Percentiles rank a stretch among this genome's conserved stretches.
phyloP scores from a whole-genome alignment of 2,113 vertebrate genomes.

The Felis catus region DNA sequence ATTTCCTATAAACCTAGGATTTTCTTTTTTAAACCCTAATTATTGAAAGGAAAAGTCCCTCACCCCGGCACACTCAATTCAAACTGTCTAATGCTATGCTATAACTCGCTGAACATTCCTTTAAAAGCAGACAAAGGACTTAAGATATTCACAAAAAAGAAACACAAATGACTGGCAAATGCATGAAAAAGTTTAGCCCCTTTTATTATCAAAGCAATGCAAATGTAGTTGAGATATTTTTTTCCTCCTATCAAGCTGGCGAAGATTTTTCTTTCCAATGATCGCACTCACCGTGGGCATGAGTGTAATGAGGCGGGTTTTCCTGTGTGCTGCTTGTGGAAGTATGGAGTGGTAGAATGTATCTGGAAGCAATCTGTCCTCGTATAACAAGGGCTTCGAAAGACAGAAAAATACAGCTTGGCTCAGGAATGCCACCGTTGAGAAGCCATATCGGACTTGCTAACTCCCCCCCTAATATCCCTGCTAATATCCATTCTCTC shows the following conservation, averaged over 20 bases:
- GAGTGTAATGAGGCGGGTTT: neutral
- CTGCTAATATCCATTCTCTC: neutral
- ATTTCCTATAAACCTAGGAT: neutral
- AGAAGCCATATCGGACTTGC: neutral
- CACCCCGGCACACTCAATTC: neutral
- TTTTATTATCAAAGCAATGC: neutral
- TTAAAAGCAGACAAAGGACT: neutral
- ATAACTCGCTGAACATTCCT: neutral
- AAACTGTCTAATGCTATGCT: neutral
- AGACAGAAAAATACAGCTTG: neutral
- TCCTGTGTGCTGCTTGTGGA: neutral
- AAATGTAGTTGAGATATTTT: slow-evolving; percentile 7
- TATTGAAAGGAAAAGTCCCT: neutral
- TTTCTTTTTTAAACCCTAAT: neutral
- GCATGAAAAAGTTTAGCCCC: neutral
- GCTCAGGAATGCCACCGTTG: neutral
- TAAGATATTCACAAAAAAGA: neutral
- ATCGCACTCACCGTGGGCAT: too few species aligned
- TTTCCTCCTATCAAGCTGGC: neutral
- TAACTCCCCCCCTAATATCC: neutral
- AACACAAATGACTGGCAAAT: neutral
- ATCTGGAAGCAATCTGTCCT: neutral
- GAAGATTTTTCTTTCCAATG: neutral
- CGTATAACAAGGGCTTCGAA: neutral
- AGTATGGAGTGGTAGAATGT: neutral